Evolutionary conservation across 2,113 vertebrate genomes (phyloP).

Genomic region (Muntiacus reevesi): DNA sequence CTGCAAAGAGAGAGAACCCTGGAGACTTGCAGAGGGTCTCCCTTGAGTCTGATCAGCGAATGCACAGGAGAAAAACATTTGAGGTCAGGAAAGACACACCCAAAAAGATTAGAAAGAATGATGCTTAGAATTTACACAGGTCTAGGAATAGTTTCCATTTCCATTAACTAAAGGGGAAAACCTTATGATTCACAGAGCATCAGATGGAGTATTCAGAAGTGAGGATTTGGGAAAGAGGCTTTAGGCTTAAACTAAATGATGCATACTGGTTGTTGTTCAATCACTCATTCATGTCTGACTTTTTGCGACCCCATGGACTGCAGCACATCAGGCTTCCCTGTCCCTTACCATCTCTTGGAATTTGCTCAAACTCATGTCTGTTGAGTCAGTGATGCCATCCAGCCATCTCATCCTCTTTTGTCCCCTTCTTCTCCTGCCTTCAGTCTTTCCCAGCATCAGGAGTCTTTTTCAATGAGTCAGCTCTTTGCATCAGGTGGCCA

Average conservation of each 20-base stretch:
- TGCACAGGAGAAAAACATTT: not conserved
- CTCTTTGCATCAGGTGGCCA: not conserved
- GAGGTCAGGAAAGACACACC: not conserved
- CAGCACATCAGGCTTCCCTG: not conserved
- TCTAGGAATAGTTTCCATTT: not conserved
- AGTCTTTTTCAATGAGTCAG: not conserved
- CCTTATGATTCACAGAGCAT: not conserved
- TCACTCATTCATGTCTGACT: not conserved
- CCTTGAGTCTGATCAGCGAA: not conserved
- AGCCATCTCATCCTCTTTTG: not conserved
- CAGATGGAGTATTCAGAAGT: not conserved
- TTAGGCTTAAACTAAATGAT: not conserved
- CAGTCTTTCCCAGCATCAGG: not conserved
- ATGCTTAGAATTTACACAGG: not conserved
- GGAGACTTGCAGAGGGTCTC: not conserved
- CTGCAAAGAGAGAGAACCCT: not conserved
- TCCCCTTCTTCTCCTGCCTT: not conserved
- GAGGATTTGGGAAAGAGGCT: not conserved
- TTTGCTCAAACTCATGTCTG: not conserved
- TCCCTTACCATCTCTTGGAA: not conserved
- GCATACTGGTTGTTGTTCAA: not conserved
- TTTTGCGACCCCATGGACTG: not conserved
- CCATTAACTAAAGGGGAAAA: not conserved
- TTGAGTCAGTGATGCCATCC: not conserved
- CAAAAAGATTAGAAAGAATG: not conserved